phyloP scores from a whole-genome alignment of 2,888 invertebrate genomes.

The Acrocera orbiculus region DNA sequence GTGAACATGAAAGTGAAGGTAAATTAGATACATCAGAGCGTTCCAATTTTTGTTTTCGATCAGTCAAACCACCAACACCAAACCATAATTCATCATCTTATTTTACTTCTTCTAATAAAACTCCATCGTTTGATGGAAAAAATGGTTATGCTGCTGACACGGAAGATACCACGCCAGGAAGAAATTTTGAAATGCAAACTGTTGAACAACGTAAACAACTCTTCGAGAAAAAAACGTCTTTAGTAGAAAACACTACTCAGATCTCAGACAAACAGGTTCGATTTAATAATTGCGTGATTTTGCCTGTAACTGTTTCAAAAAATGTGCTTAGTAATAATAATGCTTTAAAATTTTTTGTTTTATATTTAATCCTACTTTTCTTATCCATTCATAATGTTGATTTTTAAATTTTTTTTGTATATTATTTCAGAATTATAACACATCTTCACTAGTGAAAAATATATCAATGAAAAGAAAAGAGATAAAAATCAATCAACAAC shows the following conservation, averaged over 20 bases:
- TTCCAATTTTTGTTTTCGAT: no score
- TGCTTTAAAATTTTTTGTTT: slow-evolving; percentile 1
- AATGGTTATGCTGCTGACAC: slow-evolving; percentile 56
- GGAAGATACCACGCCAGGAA: slow-evolving; percentile 37
- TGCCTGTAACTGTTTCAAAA: slow-evolving; percentile 1
- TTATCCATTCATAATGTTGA: background rate
- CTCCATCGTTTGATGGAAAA: slow-evolving; percentile 20
- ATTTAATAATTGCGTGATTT: background rate
- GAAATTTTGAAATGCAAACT: slow-evolving; percentile 14
- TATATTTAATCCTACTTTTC: background rate
- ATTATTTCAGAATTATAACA: slow-evolving; percentile 34
- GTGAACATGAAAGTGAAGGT: slow-evolving; percentile 54
- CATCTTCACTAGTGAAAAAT: slow-evolving; percentile 35
- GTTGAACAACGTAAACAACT: slow-evolving; percentile 16
- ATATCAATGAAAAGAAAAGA: slow-evolving; percentile 29
- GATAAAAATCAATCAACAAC: slow-evolving; percentile 23
- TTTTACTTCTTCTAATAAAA: slow-evolving; percentile 33
- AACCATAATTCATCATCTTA: no score
- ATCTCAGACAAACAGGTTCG: background rate
- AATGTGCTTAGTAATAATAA: no score
- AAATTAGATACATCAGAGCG: no score
- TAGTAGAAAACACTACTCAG: background rate
- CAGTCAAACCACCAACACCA: slow-evolving; percentile 36
- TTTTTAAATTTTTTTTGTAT: slow-evolving; percentile 4
- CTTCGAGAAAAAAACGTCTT: no score